A percentile compares a stretch with the other conserved stretches of the same genome.
Conservation (phyloP, 2,113 vertebrate genomes). For the Drymodes brunneopygia region DNA sequence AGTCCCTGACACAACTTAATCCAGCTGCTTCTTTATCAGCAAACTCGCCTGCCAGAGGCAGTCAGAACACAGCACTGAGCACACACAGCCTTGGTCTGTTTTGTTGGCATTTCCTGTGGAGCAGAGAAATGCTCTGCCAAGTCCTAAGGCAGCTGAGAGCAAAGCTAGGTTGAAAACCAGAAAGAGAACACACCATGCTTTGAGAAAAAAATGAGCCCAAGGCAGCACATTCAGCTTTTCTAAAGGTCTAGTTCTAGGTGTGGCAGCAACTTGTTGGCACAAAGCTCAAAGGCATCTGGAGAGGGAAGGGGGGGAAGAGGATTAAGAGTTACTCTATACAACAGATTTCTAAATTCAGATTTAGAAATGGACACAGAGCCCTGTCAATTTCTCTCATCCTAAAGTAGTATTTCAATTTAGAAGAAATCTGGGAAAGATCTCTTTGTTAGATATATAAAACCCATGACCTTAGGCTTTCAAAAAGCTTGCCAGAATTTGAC, state of each 20-base stretch:
- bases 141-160: not conserved
- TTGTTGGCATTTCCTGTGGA: not conserved
- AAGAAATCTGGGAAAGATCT: not conserved
- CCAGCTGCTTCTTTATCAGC: not conserved
- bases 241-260: not conserved
- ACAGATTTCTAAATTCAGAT: not conserved
- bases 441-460: not conserved
- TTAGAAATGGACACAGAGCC: not conserved
- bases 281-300: fast-evolving
- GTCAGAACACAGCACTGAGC: not conserved
- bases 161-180: not conserved
- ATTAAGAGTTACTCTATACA: not conserved
- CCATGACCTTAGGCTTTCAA: not conserved
- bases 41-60: not conserved
- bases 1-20: not conserved
- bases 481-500: not conserved
- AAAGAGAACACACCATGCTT: not conserved
- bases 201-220: not conserved
- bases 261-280: not conserved
- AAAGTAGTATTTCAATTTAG: not conserved
- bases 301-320: fast-evolving
- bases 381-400: not conserved
- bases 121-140: not conserved
- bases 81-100: not conserved
- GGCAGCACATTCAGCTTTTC: not conserved